phyloP scores from a whole-genome alignment of 1,140 invertebrate genomes.

The Diorhabda sublineata region DNA sequence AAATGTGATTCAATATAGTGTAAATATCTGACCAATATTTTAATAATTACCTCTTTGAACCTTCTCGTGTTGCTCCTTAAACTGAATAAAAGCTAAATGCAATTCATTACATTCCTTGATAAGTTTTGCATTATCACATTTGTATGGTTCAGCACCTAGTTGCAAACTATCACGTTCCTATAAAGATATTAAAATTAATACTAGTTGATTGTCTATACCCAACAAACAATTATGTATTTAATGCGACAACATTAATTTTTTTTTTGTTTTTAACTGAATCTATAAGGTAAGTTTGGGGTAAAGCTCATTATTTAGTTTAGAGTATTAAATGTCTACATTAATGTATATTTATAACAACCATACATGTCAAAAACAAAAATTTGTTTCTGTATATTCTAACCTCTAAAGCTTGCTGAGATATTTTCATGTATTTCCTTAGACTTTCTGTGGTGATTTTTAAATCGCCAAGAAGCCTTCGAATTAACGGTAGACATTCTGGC shows the following conservation, averaged over 20 bases:
- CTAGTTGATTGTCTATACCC: neutral
- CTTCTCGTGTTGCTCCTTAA: slow-evolving; percentile 60
- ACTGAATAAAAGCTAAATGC: slow-evolving; percentile 61
- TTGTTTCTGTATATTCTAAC: slow-evolving; percentile 39
- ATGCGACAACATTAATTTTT: no score
- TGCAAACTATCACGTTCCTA: slow-evolving; percentile 57
- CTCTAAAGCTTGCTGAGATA: slow-evolving; percentile 61
- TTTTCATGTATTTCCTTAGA: slow-evolving; percentile 71
- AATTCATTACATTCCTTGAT: slow-evolving; percentile 69
- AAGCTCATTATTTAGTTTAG: no score
- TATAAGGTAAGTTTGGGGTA: no score
- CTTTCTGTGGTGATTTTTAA: slow-evolving; percentile 74
- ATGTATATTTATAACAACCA: no score
- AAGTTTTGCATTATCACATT: slow-evolving; percentile 65
- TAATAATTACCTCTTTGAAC: slow-evolving; percentile 49
- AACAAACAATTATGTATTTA: no score
- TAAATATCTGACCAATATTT: neutral
- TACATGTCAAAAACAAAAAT: neutral
- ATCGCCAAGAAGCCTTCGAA: slow-evolving; percentile 70
- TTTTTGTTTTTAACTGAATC: no score
- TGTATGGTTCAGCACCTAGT: slow-evolving; percentile 61
- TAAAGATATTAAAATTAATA: slow-evolving; percentile 30
- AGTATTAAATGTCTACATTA: no score
- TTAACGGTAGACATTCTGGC: slow-evolving; percentile 66
- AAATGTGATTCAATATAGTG: neutral